phyloP scores from a whole-genome alignment of 2,888 invertebrate species.

The Andrena hattorfiana region DNA sequence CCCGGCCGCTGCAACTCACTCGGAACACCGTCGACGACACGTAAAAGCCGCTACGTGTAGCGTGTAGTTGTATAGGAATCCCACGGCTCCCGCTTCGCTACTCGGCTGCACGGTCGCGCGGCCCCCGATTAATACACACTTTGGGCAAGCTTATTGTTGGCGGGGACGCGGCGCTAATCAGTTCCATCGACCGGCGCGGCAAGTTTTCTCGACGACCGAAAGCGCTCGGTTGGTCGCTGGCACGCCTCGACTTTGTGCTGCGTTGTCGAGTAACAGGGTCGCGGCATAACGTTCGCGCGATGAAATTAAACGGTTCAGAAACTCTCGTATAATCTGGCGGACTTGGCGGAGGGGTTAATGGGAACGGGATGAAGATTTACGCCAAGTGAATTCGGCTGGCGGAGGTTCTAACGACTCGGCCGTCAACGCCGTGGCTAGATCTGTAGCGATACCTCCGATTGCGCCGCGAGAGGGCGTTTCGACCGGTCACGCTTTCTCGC shows the following conservation, averaged over 20 bases:
- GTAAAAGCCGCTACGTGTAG: background rate
- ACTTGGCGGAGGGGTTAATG: constrained; percentile 16
- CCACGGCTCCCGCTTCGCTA: background rate
- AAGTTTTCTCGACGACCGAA: background rate
- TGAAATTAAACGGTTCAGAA: constrained; percentile 54
- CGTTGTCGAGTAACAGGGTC: constrained; percentile 11
- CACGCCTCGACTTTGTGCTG: constrained; percentile 9
- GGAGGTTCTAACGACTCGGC: background rate
- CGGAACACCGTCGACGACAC: background rate
- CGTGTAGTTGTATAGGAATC: background rate
- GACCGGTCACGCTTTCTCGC: no score
- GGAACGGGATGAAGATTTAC: constrained; percentile 32
- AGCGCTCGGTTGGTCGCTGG: constrained; percentile 6
- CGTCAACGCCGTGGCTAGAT: constrained; percentile 16
- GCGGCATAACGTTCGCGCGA: constrained; percentile 33
- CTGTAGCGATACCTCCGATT: no score
- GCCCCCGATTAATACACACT: no score
- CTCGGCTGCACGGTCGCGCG: background rate
- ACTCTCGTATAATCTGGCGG: constrained; percentile 28
- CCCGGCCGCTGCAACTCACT: background rate
- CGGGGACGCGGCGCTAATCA: no score
- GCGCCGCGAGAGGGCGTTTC: no score
- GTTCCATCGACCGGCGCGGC: background rate
- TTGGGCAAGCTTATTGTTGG: no score
- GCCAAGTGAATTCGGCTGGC: constrained; percentile 21